These are phyloP conservation scores for Zygaena filipendulae DNA, from an alignment of 2,888 invertebrate species.

Conservation along the genomic window DNA sequence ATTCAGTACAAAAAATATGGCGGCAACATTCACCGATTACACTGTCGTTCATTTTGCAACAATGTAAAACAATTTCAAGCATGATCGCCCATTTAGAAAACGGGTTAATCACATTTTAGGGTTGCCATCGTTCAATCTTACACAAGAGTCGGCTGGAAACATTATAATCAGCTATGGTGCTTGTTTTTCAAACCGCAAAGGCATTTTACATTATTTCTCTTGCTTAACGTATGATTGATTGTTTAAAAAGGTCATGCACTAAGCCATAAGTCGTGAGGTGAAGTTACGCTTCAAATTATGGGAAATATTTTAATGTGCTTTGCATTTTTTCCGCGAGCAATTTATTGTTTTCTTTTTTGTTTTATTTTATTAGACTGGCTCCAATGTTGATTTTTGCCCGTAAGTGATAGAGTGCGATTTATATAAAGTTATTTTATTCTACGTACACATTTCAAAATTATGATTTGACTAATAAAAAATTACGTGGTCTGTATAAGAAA, in stretches of 20 bases:
- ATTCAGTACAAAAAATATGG: too few relatives aligned
- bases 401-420: too few relatives aligned
- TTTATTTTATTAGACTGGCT: too few relatives aligned
- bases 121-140: slow-evolving; percentile 6
- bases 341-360: too few relatives aligned
- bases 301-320: background rate
- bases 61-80: slow-evolving; percentile 20
- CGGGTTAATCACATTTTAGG: slow-evolving; percentile 11
- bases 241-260: slow-evolving; percentile 5
- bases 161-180: slow-evolving; percentile 2
- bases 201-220: slow-evolving; percentile 6
- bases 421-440: too few relatives aligned
- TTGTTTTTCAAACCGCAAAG: background rate
- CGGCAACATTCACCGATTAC: too few relatives aligned
- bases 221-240: slow-evolving; percentile 9
- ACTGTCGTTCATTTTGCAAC: too few relatives aligned
- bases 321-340: too few relatives aligned
- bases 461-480: too few relatives aligned
- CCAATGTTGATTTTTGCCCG: too few relatives aligned
- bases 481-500: too few relatives aligned
- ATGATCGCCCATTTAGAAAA: slow-evolving; percentile 3
- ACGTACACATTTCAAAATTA: too few relatives aligned
- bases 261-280: slow-evolving; percentile 5
- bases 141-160: slow-evolving; percentile 10
- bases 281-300: slow-evolving; percentile 1